A percentile compares a stretch with the other conserved stretches of the same genome.
Evolutionary conservation across 2,888 invertebrate genomes (phyloP).

Genomic region (Lepidocyrtoides sp.): DNA sequence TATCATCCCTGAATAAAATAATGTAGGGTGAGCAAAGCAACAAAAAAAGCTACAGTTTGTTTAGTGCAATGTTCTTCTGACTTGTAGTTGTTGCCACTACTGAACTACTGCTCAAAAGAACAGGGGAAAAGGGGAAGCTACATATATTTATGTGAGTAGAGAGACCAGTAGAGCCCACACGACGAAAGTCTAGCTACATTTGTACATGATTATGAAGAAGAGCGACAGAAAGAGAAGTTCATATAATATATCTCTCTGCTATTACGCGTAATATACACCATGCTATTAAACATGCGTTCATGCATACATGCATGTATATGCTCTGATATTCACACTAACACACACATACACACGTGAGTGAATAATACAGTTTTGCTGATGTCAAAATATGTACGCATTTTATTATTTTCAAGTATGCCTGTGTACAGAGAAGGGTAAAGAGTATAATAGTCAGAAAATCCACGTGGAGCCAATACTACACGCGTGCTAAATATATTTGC

Average conservation of each 20-base stretch:
- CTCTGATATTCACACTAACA: too few species aligned
- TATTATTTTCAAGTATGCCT: too few species aligned
- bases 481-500: too few species aligned
- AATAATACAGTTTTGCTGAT: neutral
- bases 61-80: neutral
- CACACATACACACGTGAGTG: too few species aligned
- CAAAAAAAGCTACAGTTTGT: neutral
- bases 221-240: neutral
- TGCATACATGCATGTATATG: neutral
- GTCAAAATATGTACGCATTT: neutral
- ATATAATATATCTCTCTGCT: too few species aligned
- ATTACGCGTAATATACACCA: neutral
- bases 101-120: slow-evolving; percentile 45
- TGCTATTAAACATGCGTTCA: neutral
- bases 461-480: too few species aligned
- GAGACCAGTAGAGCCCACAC: neutral
- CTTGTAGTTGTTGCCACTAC: slow-evolving; percentile 31
- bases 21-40: slow-evolving; percentile 13
- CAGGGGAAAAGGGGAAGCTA: slow-evolving; percentile 42
- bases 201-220: too few species aligned
- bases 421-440: too few species aligned
- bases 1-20: slow-evolving; percentile 31
- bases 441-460: too few species aligned
- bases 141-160: too few species aligned
- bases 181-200: too few species aligned